phyloP scores from a whole-genome alignment of 2,113 vertebrate genomes.

The Catharus fuscescens region DNA sequence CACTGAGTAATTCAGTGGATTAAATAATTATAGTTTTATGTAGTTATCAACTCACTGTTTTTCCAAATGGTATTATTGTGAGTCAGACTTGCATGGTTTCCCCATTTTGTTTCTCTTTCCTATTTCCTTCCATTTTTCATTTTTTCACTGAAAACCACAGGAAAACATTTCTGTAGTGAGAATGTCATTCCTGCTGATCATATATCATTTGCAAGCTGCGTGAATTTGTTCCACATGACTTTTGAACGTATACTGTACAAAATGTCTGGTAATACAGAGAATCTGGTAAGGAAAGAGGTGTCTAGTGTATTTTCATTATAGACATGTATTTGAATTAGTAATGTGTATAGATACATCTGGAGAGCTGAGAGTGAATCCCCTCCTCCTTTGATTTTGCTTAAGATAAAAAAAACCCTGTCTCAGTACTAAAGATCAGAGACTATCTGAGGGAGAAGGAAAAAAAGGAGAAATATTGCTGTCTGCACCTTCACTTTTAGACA shows the following conservation, averaged over 20 bases:
- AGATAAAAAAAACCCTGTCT: background rate
- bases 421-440: background rate
- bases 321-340: background rate
- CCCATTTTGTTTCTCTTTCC: background rate
- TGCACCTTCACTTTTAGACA: background rate
- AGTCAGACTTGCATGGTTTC: background rate
- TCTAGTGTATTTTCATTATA: background rate
- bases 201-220: slow-evolving; percentile 33
- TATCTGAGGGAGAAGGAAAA: background rate
- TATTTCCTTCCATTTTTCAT: slow-evolving; percentile 20
- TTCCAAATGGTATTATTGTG: background rate
- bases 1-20: background rate
- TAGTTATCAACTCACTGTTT: background rate
- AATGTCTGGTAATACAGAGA: background rate
- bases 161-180: slow-evolving; percentile 54
- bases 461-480: background rate
- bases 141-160: slow-evolving; percentile 46
- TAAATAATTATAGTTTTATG: background rate
- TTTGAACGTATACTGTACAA: background rate
- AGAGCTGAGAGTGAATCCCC: background rate
- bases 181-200: slow-evolving; percentile 41
- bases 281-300: background rate
- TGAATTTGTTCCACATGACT: slow-evolving; percentile 64
- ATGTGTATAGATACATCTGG: background rate
- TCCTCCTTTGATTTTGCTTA: background rate